Evolutionary conservation across 2,113 vertebrate species (phyloP), one percentile per base, ranked within the genome.

Genomic region (Butastur rufipennis): DNA sequence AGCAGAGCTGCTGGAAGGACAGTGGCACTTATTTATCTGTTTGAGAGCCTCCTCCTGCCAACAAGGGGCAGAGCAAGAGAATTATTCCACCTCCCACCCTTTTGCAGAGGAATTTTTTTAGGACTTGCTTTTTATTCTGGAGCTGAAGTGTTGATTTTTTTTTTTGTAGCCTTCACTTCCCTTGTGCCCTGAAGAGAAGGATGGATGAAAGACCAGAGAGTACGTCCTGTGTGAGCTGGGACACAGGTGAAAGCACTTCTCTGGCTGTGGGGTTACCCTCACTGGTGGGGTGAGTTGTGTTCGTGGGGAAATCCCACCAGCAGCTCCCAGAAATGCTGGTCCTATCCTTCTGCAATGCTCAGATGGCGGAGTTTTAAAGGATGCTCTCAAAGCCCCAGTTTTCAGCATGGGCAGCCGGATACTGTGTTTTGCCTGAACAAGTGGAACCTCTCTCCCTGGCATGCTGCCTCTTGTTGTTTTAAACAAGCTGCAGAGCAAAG

Each of bases 401-500:
- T 62, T 58, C 74, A 86, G 63, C 48, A 25, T 3, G 20, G 38
- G n/a, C 42, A 47, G 74, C 80, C 91, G 81, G 91, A 84, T 81
- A 8, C 68, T 67, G 78, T 18, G 12, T 71, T 85, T 77, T 73
- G 45, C 63, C 59, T 65, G 68, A 74, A 42, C 68, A 25, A 93
- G 55, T 8, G 10, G 65, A 84, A 52, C 42, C 68, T 81, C 55
- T 86, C 56, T 85, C 55, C n/a, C 42, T 32, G 63, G 95, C 48
- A 0, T 59, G 81, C 84, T 94, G 93, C 87, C 91, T 78, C 52
- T 88, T 95, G 91, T 96, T 96, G 86, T 91, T 95, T 85, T 85
- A 79, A 91, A 94, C 36, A 66, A 53, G 73, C 23, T 5, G 10
- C 91, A 59, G 90, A 94, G 95, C 92, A 96, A 93, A 93, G 81